These are phyloP conservation scores for Chelonus formosanus DNA, from an alignment of 2,888 invertebrate genomes.

Conservation along the genomic window DNA sequence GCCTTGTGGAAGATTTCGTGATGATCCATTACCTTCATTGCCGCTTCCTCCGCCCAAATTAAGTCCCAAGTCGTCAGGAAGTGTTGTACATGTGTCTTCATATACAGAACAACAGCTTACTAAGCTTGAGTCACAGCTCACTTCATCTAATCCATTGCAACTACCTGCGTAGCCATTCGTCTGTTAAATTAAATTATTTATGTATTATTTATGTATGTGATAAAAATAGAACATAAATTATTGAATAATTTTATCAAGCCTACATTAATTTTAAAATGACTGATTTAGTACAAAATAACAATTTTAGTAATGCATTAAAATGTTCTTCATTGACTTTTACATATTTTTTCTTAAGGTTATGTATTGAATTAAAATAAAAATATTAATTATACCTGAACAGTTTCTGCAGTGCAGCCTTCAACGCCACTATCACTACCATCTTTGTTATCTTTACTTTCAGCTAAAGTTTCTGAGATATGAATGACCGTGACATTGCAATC, in stretches of 20 bases:
- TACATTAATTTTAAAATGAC: too few relatives aligned
- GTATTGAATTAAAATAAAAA: not conserved
- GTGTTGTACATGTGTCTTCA: slow-evolving; percentile 69
- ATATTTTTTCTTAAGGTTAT: too few relatives aligned
- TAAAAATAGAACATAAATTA: too few relatives aligned
- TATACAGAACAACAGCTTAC: slow-evolving; percentile 82
- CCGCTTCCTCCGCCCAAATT: slow-evolving; percentile 46
- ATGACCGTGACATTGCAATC: slow-evolving; percentile 60
- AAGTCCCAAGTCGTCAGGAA: slow-evolving; percentile 59
- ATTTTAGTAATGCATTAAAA: not conserved
- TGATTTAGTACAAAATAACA: not conserved
- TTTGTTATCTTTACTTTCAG: slow-evolving; percentile 58
- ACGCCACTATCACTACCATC: slow-evolving; percentile 86
- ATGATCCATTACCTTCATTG: slow-evolving; percentile 41
- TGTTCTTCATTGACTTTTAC: too few relatives aligned
- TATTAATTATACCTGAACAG: slow-evolving; percentile 56
- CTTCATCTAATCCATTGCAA: slow-evolving; percentile 70
- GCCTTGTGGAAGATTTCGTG: slow-evolving; percentile 28
- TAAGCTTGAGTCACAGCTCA: slow-evolving; percentile 81
- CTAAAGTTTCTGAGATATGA: slow-evolving; percentile 46
- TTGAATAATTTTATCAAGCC: too few relatives aligned
- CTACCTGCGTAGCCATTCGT: slow-evolving; percentile 75
- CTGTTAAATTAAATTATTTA: slow-evolving; percentile 58
- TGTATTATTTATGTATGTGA: not conserved
- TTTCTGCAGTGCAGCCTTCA: slow-evolving; percentile 71